Base-by-base conservation (phyloP, 2,888 invertebrate genomes). In the Hipparchia semele region DNA sequence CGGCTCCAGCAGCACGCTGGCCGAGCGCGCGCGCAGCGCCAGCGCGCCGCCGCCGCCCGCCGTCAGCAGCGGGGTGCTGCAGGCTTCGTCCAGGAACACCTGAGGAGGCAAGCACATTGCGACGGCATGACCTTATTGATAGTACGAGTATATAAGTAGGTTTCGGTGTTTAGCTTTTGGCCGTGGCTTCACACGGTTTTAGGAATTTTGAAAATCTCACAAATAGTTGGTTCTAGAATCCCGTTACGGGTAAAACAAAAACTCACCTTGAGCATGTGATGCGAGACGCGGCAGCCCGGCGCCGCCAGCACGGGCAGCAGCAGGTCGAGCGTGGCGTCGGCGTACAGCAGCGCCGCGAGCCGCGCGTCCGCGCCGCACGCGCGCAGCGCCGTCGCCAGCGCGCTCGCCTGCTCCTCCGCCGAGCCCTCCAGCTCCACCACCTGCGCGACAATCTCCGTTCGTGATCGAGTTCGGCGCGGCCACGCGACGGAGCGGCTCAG, bases 1-100 rank as follows among this genome's bases (percentile, higher is more conserved):
- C 0, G 96, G 95, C 87, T 95, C 94, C 53, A 94, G 87, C 75
- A 96, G 81, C 59, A 94, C 92, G 67, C 94, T 94, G 54, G 89
- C 90, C 0, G 93, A 87, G 67, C 93, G 90, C 58, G 86, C 86
- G 64, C 88, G 83, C 33, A 95, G 85, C 70, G 88, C 85, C 71
- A 94, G 86, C 66, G 82, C 83, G 62, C 83, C 80, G 12, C 86
- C 86, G 39, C 86, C 84, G 56, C 81, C 77, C 46, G 71, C 73
- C 9, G 79, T 77, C 73, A 92, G 74, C 23, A 96, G 81, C 0
- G 95, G 89, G 68, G 89, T 90, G 77, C 95, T 95, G 84, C 96
- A 96, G 49, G 96, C 95, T 45, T 95, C 95, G 74, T 96, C 96
- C 33, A 96, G 80, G 56, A 96, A 94, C 73, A 95, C 95, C 94